Evolutionary conservation across 1,140 invertebrate species (phyloP), one percentile per base, ranked within the genome.

Genomic region (Danaus plexippus): DNA sequence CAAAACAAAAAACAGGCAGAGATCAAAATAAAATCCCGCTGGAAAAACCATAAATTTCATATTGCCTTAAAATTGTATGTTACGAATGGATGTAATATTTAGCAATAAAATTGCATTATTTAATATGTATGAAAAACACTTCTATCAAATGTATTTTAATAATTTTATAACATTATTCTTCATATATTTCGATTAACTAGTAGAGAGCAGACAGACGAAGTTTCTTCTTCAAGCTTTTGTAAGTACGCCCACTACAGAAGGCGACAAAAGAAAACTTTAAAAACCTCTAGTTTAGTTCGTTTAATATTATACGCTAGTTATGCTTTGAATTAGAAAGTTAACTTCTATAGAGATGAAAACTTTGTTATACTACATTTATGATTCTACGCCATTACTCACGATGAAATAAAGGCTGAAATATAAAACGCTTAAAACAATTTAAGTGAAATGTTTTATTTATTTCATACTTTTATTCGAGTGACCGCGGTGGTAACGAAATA

Each of bases 181-280:
- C 22, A 32, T 32, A 32, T 32, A 12, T 32, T 57, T 57, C 49
- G 56, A 57, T 57, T 57, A 57, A 57, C 48, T 57, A 57, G 55
- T 52, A 56, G 55, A 53, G 44, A 52, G 59, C 52, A 58, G 52
- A 58, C 55, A 50, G 63, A 52, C 45, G 50, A 65, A 65, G 63
- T 65, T 65, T 65, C 56, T 12, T 54, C 46, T 60, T 57, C 46
- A 55, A 62, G 59, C 63, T 61, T 59, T 58, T 52, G 61, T 65
- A 61, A 61, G 63, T 57, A 65, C 63, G 59, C 44, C 47, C 59
- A 61, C 55, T 63, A 57, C 64, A 52, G 52, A 59, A 63, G 43
- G 56, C 52, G 64, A 68, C 66, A 65, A 68, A 68, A 63, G 62
- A 50, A 65, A 69, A 69, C 61, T 66, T 66, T 63, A 62, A 62